These are phyloP conservation scores for Neria commutata DNA, from an alignment of 2,888 invertebrate genomes.

Conservation along the genomic window DNA sequence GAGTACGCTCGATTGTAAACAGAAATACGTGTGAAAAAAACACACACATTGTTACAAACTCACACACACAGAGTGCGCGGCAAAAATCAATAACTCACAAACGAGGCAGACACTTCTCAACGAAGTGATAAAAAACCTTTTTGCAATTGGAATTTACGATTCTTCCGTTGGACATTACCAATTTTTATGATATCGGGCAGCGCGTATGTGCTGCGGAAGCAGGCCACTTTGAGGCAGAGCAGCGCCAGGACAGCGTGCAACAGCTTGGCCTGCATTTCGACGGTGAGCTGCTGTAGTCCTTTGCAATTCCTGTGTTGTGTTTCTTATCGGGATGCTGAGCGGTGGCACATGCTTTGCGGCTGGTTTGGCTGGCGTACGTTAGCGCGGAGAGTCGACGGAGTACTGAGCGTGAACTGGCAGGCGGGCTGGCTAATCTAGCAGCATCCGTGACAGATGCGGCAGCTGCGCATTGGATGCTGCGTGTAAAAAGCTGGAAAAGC, in stretches of 20 bases:
- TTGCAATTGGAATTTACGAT: not conserved
- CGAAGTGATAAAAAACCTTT: not conserved
- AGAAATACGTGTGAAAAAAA: slow-evolving; percentile 24
- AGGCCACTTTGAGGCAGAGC: slow-evolving; percentile 27
- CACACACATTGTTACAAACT: slow-evolving; percentile 9
- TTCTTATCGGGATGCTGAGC: not conserved
- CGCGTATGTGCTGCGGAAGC: slow-evolving; percentile 33
- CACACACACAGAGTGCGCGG: slow-evolving; percentile 18
- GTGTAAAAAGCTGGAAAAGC: not conserved
- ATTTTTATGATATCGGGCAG: slow-evolving; percentile 58
- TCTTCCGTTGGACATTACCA: slow-evolving; percentile 38
- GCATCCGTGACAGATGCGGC: slow-evolving; percentile 43
- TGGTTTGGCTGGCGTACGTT: slow-evolving; percentile 36
- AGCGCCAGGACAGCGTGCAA: slow-evolving; percentile 26
- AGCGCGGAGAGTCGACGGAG: not conserved
- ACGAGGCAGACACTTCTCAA: slow-evolving; percentile 34
- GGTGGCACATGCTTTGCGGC: not conserved
- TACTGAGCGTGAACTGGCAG: slow-evolving; percentile 13
- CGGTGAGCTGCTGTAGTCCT: not conserved
- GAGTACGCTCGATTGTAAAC: not conserved
- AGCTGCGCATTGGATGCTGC: slow-evolving; percentile 34
- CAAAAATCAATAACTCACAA: slow-evolving; percentile 49
- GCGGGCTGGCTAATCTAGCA: slow-evolving; percentile 25
- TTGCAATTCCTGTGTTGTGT: slow-evolving; percentile 5
- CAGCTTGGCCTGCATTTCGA: not conserved